These are phyloP conservation scores for Pyrrhia umbra DNA, from an alignment of 2,888 invertebrate species.

Conservation along the genomic window DNA sequence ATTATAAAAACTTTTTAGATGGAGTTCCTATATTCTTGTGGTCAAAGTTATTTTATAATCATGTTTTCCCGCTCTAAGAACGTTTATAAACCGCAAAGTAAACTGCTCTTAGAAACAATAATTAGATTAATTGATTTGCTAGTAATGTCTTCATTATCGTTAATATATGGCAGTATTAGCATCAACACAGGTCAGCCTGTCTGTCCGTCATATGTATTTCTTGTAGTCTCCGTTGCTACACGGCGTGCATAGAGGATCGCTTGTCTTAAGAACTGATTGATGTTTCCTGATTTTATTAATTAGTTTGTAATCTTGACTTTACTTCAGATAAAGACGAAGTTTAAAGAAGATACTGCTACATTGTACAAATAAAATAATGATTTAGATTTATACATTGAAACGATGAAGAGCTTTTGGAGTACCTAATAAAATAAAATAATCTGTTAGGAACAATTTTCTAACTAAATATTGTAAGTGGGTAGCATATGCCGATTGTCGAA, in stretches of 20 bases:
- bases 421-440: too few species aligned
- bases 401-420: too few species aligned
- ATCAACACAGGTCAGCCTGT: slow-evolving; percentile 25
- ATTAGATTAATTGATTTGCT: slow-evolving; percentile 53
- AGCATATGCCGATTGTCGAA: too few species aligned
- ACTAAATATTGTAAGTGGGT: too few species aligned
- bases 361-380: too few species aligned
- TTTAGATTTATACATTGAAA: too few species aligned
- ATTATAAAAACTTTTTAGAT: slow-evolving; percentile 1
- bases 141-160: slow-evolving; percentile 51
- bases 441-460: too few species aligned
- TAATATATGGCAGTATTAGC: slow-evolving; percentile 46
- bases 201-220: slow-evolving; percentile 5
- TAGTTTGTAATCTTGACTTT: slow-evolving; percentile 13
- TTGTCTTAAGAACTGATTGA: not conserved
- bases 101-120: slow-evolving; percentile 42
- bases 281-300: slow-evolving; percentile 33
- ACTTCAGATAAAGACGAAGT: too few species aligned
- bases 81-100: slow-evolving; percentile 13
- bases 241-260: slow-evolving; percentile 3
- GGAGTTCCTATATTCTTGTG: not conserved
- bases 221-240: slow-evolving; percentile 18
- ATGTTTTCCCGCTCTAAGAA: slow-evolving; percentile 1
- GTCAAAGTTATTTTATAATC: slow-evolving; percentile 13
- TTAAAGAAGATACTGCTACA: too few species aligned